Base-by-base conservation (phyloP, 2,797 vertebrate species). In the Sebastes ruberrimus region DNA sequence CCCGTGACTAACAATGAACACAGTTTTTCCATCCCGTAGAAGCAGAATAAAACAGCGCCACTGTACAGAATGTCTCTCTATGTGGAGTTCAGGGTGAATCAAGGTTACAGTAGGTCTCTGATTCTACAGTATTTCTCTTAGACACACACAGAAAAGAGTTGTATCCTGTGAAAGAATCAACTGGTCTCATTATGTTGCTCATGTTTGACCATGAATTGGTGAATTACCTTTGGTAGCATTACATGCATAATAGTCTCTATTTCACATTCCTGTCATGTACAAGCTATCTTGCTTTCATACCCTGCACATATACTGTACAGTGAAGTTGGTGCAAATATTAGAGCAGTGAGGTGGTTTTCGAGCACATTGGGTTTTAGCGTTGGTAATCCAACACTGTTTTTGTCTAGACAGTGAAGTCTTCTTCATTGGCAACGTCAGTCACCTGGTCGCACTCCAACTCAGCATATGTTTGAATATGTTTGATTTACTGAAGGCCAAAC, bases 1-100 rank as follows among this genome's bases (percentile, higher is more conserved):
- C 46, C 77, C 67, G 74, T 92, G 89, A 89, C 88, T 91, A 89
- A 87, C 84, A 85, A 68, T 76, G 66, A 89, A 76, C 73, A 82
- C 61, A 55, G 71, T 80, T 85, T 81, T 86, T 82, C 84, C 72
- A 57, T 65, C 49, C 75, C 57, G 78, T 57, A 62, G 61, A 73
- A 74, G 74, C 67, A 61, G 18, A 78, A 35, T 60, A 4, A 27
- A 74, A 72, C 63, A 14, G 55, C 42, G 66, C 52, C 67, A 32
- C 62, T 30, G 8, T 3, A 5, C 49, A 69, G 28, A 67, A 52
- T 65, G 10, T 73, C 52, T 79, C 16, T 49, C 1, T 59, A 14
- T 81, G 32, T 53, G 49, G 30, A 77, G 70, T 13, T 11, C 14
- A 22, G 61, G 63, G 74, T 64, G 62, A 85, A 42, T 22, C 22